Base-by-base conservation (phyloP, 2,888 invertebrate genomes). In the Tromatobia lineatoria region DNA sequence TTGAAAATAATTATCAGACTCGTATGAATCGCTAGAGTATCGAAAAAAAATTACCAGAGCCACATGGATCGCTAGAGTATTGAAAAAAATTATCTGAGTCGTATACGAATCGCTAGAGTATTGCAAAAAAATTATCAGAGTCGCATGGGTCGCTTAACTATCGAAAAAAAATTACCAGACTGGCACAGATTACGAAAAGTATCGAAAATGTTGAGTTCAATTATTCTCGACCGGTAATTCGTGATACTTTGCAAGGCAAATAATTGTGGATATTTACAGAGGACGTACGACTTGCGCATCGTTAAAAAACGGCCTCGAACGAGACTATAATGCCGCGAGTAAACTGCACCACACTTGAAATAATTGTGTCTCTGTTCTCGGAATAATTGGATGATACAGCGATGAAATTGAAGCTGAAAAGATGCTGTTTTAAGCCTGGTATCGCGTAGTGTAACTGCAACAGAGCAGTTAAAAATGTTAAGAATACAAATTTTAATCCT, bases 271-370 rank as follows among this genome's bases (percentile, higher is more conserved):
- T n/a, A 10, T 20, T n/a, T 18, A 18, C 18, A 8, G n/a, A 50
- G 18, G 18, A 50, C 18, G 50, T 18, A 18, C 7, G 50, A 57
- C 57, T n/a, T 29, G 29, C 77, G 67, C 47, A 47, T 34, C 7
- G 42, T 25, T 23, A 25, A 13, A 47, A 77, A 67, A 64, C 7
- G 50, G n/a, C 18, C 50, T n/a, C 50, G 18, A 50, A 50, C n/a
- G n/a, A 18, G n/a, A 18, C 18, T 10, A 18, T n/a, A 50, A 50
- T 50, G 50, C 50, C 50, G 50, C 18, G 18, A 18, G 50, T n/a
- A 47, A 47, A 7, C 47, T 47, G n/a, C 47, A 4, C n/a, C 47
- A n/a, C 47, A n/a, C n/a, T 47, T 50, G n/a, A 50, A 50, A 50
- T 50, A 50, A 50, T 50, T 50, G 50, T 50, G 7, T n/a, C 18